Evolutionary conservation across 37 sponge, comb jelly and placozoan species (phyloP).

Genomic region (Diacarnus erythraeanus): DNA sequence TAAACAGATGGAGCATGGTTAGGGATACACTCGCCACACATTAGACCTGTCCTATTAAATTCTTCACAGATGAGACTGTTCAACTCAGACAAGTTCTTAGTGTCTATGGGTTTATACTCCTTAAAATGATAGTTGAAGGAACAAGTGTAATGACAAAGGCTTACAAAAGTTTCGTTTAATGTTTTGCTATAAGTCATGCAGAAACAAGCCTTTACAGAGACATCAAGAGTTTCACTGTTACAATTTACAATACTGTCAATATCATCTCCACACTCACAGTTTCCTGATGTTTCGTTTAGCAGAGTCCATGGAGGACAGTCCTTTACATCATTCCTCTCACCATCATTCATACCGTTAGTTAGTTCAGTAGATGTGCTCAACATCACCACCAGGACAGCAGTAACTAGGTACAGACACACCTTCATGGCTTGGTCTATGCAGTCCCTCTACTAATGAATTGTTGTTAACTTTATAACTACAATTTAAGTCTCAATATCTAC

Average conservation of each 20-base stretch:
- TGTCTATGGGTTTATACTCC: background rate
- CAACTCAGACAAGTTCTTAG: background rate
- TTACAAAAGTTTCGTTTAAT: background rate
- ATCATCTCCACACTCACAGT: background rate
- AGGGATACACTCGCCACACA: conserved; percentile 39
- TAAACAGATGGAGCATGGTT: conserved; percentile 33
- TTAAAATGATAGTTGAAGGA: background rate
- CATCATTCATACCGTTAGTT: background rate
- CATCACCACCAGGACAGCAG: background rate
- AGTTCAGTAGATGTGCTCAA: background rate
- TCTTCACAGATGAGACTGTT: background rate
- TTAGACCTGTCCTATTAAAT: conserved; percentile 1
- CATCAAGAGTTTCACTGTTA: background rate
- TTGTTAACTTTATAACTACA: too few relatives aligned
- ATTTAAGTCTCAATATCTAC: too few relatives aligned
- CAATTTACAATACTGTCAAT: background rate
- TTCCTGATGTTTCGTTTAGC: background rate
- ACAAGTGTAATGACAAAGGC: background rate
- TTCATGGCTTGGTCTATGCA: too few relatives aligned
- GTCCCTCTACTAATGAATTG: too few relatives aligned
- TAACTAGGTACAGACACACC: too few relatives aligned
- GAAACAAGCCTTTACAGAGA: background rate
- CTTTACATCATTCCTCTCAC: background rate
- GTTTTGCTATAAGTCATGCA: background rate
- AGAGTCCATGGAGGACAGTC: background rate